Percentiles rank a stretch among this genome's conserved stretches.
Conservation (phyloP, 1,140 invertebrate species). For the Epicauta chinensis region DNA sequence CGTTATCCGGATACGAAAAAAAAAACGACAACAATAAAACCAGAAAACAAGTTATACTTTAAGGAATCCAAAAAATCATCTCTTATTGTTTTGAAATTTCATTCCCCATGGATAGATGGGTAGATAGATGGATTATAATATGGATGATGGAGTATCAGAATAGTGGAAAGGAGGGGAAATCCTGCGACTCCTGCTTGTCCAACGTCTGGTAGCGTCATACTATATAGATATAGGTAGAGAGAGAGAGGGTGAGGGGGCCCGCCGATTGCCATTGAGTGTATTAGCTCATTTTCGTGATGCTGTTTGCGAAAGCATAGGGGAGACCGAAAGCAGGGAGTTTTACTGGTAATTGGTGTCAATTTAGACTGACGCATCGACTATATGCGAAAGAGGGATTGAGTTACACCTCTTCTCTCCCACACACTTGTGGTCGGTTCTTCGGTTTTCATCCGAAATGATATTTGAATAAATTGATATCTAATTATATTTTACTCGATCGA, state of each 20-base stretch:
- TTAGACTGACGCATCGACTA: conserved; percentile 47
- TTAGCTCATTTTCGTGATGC: conserved; percentile 43
- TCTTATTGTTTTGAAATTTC: too few relatives aligned
- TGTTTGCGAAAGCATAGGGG: conserved; percentile 40
- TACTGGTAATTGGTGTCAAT: conserved; percentile 66
- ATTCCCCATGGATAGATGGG: too few relatives aligned
- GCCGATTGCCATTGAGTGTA: conserved; percentile 32
- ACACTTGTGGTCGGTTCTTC: conserved; percentile 13
- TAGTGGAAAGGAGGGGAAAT: too few relatives aligned
- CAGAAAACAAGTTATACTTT: too few relatives aligned
- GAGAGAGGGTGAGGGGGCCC: conserved; percentile 13
- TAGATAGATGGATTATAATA: too few relatives aligned
- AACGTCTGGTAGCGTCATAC: conserved; percentile 15
- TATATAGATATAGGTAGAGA: neutral
- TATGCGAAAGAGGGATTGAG: conserved; percentile 38
- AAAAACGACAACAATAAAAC: too few relatives aligned
- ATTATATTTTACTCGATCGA: too few relatives aligned
- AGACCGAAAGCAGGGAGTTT: conserved; percentile 50
- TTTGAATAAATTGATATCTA: conserved; percentile 9
- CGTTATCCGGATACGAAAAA: too few relatives aligned
- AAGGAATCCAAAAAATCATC: too few relatives aligned
- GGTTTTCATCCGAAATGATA: conserved; percentile 2
- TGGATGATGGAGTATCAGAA: too few relatives aligned
- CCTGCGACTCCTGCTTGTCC: conserved; percentile 5
- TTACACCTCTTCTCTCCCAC: conserved; percentile 31